A percentile compares a stretch with the other conserved stretches of the same genome.
Evolutionary conservation across 35 echinoderm and acorn worm species (phyloP).

Genomic region (Apostichopus parvimensis): DNA sequence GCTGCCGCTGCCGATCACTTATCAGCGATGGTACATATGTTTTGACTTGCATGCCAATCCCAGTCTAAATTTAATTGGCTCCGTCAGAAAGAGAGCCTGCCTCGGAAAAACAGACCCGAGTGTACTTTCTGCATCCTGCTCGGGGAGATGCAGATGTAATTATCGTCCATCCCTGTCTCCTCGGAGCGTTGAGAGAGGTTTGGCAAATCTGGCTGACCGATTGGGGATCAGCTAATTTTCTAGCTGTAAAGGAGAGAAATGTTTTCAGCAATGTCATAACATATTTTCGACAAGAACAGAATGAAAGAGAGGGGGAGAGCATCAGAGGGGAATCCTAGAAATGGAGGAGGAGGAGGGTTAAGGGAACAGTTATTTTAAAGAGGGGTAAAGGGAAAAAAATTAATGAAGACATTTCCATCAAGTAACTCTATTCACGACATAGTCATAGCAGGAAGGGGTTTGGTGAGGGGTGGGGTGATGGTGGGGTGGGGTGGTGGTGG

Average conservation of each 20-base stretch:
- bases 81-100: background rate
- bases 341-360: background rate
- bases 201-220: slow-evolving; percentile 2
- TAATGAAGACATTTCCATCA: too few species aligned
- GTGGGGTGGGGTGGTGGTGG: too few species aligned
- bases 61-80: slow-evolving; percentile 34
- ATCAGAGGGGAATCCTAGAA: background rate
- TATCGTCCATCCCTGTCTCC: background rate
- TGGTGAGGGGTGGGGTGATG: too few species aligned
- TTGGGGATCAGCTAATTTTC: background rate
- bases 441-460: too few species aligned
- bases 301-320: too few species aligned
- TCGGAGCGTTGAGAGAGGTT: background rate
- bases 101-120: slow-evolving; percentile 29
- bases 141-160: slow-evolving; percentile 37
- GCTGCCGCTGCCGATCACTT: slow-evolving; percentile 6
- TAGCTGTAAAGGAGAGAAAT: background rate
- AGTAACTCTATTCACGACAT: too few species aligned
- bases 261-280: too few species aligned
- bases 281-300: too few species aligned
- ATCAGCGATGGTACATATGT: slow-evolving; percentile 19
- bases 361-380: too few species aligned
- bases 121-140: slow-evolving; percentile 24
- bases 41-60: slow-evolving; percentile 54
- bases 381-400: too few species aligned